Percentiles rank a stretch among this genome's conserved stretches.
These are phyloP conservation scores for Aproaerema taeniolella DNA, from an alignment of 2,888 invertebrate species.

Conservation along the genomic window DNA sequence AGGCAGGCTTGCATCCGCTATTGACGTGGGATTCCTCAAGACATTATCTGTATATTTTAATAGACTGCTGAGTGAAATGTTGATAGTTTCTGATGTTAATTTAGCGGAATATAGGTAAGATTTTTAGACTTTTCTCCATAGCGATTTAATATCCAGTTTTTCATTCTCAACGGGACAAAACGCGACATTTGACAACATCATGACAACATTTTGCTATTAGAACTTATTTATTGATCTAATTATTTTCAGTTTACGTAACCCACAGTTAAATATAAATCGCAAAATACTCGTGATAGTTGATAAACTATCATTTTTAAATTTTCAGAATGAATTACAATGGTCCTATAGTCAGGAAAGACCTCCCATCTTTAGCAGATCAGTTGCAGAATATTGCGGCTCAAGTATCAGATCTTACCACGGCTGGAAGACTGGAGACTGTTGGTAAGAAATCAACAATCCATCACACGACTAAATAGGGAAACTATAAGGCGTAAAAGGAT, in stretches of 20 bases:
- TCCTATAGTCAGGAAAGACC: constrained; percentile 79
- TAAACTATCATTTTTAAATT: too few relatives aligned
- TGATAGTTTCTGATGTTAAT: constrained; percentile 77
- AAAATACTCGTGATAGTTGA: too few relatives aligned
- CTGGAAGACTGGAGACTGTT: constrained; percentile 84
- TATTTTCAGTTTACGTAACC: too few relatives aligned
- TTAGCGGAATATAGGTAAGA: constrained; percentile 76
- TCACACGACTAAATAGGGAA: too few relatives aligned
- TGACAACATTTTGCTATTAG: too few relatives aligned
- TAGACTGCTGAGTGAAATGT: constrained; percentile 75
- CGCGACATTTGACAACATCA: too few relatives aligned
- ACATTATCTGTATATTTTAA: constrained; percentile 78
- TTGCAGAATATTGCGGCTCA: constrained; percentile 81
- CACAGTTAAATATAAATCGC: too few relatives aligned
- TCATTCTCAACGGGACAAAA: too few relatives aligned
- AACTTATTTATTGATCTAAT: too few relatives aligned
- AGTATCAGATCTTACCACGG: constrained; percentile 82
- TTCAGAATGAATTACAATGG: constrained; percentile 76
- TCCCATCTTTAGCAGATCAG: constrained; percentile 81
- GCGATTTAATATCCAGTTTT: too few relatives aligned
- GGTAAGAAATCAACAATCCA: too few relatives aligned
- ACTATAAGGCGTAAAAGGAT: too few relatives aligned
- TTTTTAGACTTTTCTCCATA: not conserved
- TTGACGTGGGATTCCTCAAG: constrained; percentile 70
- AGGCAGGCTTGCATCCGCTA: constrained; percentile 67